A percentile compares a stretch with the other conserved stretches of the same genome.
phyloP scores from a whole-genome alignment of 2,888 invertebrate genomes.

The Clusia tigrina region DNA sequence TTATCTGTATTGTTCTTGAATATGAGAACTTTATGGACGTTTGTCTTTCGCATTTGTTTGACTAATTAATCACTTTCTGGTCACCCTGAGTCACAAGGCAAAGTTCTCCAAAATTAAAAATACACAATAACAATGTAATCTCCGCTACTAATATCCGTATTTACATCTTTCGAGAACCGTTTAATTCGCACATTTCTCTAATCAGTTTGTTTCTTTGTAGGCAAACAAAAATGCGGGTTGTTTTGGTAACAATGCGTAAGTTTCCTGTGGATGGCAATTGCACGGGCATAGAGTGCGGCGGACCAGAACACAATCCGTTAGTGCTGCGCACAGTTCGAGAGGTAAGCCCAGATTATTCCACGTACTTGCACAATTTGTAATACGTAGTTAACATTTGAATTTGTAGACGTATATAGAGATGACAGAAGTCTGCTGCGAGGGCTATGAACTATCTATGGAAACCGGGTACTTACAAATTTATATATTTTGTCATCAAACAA shows the following conservation, averaged over 20 bases:
- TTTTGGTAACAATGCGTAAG: slow-evolving; percentile 54
- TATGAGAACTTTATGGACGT: no score
- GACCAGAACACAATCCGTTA: slow-evolving; percentile 36
- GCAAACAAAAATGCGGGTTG: slow-evolving; percentile 47
- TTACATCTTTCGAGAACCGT: no score
- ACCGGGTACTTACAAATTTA: slow-evolving; percentile 49
- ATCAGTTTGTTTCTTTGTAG: slow-evolving; percentile 38
- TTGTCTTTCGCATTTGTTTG: no score
- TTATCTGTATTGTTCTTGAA: no score
- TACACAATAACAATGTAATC: no score
- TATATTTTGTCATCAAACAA: no score
- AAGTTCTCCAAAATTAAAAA: no score
- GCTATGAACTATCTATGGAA: slow-evolving; percentile 44
- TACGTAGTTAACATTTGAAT: slow-evolving; percentile 1
- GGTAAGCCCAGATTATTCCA: slow-evolving; percentile 36
- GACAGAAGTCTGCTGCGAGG: slow-evolving; percentile 57
- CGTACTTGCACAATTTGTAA: neutral
- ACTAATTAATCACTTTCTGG: no score
- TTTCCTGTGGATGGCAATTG: slow-evolving; percentile 42
- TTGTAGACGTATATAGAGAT: slow-evolving; percentile 43
- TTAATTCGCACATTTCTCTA: no score
- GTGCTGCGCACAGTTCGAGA: slow-evolving; percentile 50
- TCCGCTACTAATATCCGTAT: no score
- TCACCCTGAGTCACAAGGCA: no score
- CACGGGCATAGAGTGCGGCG: slow-evolving; percentile 43